Evolutionary conservation across 2,888 invertebrate species (phyloP).

Genomic region (Drosophila helvetica): DNA sequence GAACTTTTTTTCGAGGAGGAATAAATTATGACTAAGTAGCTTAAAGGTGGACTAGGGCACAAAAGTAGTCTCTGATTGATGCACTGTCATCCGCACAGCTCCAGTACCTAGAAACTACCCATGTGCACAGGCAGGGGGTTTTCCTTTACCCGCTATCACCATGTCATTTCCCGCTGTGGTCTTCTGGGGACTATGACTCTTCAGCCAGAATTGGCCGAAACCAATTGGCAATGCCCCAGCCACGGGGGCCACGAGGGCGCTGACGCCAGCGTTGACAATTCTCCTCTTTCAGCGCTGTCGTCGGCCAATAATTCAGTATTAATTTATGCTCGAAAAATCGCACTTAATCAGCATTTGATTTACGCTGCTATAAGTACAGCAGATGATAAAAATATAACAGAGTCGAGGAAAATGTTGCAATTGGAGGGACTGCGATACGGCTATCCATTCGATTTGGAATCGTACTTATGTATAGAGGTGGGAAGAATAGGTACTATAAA

Average conservation of each 20-base stretch:
- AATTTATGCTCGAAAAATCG: conserved; percentile 68
- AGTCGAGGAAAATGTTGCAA: background rate
- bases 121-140: background rate
- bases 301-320: conserved; percentile 57
- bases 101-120: too few relatives aligned
- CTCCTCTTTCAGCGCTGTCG: conserved; percentile 6
- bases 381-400: background rate
- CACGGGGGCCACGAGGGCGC: conserved; percentile 27
- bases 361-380: conserved; percentile 44
- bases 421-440: background rate
- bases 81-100: too few relatives aligned
- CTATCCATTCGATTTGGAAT: background rate
- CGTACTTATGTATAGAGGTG: too few relatives aligned
- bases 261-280: conserved; percentile 29
- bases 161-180: background rate
- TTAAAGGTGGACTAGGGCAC: too few relatives aligned
- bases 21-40: too few relatives aligned
- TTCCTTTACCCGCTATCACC: background rate
- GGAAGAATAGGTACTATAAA: too few relatives aligned
- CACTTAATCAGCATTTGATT: conserved; percentile 71
- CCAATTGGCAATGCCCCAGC: conserved; percentile 23
- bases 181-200: conserved; percentile 21
- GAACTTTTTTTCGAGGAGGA: too few relatives aligned
- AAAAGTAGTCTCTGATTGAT: too few relatives aligned
- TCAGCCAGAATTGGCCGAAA: conserved; percentile 26